A percentile compares a stretch with the other conserved stretches of the same genome.
These are phyloP conservation scores for Acanthopleura granulata DNA, from an alignment of 2,888 invertebrate species.

Conservation along the genomic window DNA sequence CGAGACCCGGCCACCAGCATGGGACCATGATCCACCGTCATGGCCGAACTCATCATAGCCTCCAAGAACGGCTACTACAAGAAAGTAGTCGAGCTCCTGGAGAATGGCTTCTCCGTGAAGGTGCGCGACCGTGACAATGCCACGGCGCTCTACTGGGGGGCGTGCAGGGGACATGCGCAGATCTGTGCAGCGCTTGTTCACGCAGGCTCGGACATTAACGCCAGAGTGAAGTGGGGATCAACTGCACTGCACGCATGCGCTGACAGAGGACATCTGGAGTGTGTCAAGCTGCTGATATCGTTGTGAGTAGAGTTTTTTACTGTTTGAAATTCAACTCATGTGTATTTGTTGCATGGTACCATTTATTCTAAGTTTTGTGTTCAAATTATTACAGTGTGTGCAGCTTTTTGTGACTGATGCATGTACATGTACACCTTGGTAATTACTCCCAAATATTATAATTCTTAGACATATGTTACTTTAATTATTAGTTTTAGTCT, in stretches of 20 bases:
- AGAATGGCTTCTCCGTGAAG: slow-evolving; percentile 31
- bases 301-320: slow-evolving; percentile 30
- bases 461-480: no score
- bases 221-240: slow-evolving; percentile 50
- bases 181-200: slow-evolving; percentile 42
- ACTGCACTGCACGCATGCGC: slow-evolving; percentile 52
- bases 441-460: no score
- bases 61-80: slow-evolving; percentile 45
- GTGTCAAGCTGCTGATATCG: slow-evolving; percentile 41
- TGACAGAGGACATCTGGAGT: slow-evolving; percentile 47
- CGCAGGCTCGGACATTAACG: slow-evolving; percentile 48
- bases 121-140: slow-evolving; percentile 46
- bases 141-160: slow-evolving; percentile 54
- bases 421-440: no score
- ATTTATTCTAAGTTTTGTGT: neutral
- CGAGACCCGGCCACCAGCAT: no score
- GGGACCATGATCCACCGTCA: slow-evolving; percentile 9
- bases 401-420: no score
- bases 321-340: neutral
- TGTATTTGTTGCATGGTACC: neutral
- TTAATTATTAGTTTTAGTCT: no score
- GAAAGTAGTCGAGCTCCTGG: slow-evolving; percentile 29
- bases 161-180: slow-evolving; percentile 44
- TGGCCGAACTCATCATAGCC: slow-evolving; percentile 41
- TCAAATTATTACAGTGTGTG: neutral